A percentile compares a stretch with the other conserved stretches of the same genome.
phyloP scores from a whole-genome alignment of 1,140 invertebrate genomes.

The Papilio dardanus region DNA sequence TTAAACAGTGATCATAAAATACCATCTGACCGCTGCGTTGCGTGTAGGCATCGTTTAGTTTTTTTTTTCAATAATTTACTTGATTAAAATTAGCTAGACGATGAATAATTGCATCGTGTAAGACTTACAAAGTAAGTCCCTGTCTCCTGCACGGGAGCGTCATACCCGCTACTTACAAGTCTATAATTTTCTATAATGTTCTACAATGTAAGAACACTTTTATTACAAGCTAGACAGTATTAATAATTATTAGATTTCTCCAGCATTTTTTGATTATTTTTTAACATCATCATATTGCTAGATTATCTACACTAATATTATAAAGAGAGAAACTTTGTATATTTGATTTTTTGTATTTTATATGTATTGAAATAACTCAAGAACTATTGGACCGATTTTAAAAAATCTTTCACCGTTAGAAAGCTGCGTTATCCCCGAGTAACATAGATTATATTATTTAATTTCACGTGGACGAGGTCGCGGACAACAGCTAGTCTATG shows the following conservation, averaged over 20 bases:
- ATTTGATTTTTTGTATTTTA: no score
- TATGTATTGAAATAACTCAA: no score
- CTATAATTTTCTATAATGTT: not conserved
- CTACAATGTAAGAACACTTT: constrained; percentile 5
- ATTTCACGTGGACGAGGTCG: no score
- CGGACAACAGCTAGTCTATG: no score
- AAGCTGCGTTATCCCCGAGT: no score
- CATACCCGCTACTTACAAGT: not conserved
- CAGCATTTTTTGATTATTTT: not conserved
- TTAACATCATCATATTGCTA: no score
- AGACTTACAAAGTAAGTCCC: constrained; percentile 1
- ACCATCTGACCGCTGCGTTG: not conserved
- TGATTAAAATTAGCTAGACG: not conserved
- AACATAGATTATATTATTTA: no score
- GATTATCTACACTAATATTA: no score
- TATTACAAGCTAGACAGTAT: not conserved
- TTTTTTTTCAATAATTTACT: constrained; percentile 10
- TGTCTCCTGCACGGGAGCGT: not conserved
- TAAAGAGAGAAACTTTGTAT: no score
- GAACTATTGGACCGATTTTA: no score
- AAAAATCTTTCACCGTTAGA: no score
- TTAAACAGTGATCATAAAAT: constrained; percentile 5
- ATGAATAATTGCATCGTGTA: not conserved
- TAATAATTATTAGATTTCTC: not conserved
- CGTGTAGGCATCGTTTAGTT: not conserved